A percentile compares a stretch with the other conserved stretches of the same genome.
These are phyloP conservation scores for Lasius fuliginosus DNA, from an alignment of 2,888 invertebrate species.

Conservation along the genomic window DNA sequence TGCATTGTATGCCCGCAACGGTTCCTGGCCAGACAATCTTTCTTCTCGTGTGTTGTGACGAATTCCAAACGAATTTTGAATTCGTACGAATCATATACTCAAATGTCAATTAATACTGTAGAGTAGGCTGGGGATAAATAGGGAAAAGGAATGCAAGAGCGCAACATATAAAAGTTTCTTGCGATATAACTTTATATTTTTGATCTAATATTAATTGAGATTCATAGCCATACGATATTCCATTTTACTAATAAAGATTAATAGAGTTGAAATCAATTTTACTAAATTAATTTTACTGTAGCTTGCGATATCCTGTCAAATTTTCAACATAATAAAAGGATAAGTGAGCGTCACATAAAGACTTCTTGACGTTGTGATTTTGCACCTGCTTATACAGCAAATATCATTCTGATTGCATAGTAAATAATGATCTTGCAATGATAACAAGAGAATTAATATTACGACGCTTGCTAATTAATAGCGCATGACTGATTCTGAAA, in stretches of 20 bases:
- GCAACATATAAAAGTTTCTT: neutral
- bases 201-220: neutral
- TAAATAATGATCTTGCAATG: slow-evolving; percentile 30
- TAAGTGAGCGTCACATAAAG: neutral
- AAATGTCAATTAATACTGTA: neutral
- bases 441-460: slow-evolving; percentile 43
- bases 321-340: slow-evolving; percentile 9
- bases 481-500: slow-evolving; percentile 42
- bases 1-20: slow-evolving; percentile 14
- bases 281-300: neutral
- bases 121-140: neutral
- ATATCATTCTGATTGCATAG: slow-evolving; percentile 1
- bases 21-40: neutral
- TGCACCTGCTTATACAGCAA: slow-evolving; percentile 20
- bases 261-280: neutral
- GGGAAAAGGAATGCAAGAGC: too few relatives aligned
- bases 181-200: neutral
- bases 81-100: neutral
- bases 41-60: neutral
- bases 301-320: neutral
- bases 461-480: slow-evolving; percentile 33
- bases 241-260: neutral
- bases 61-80: neutral
- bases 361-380: slow-evolving; percentile 29
- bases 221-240: neutral